phyloP scores from a whole-genome alignment of 2,113 vertebrate species.

The Hypomesus transpacificus region DNA sequence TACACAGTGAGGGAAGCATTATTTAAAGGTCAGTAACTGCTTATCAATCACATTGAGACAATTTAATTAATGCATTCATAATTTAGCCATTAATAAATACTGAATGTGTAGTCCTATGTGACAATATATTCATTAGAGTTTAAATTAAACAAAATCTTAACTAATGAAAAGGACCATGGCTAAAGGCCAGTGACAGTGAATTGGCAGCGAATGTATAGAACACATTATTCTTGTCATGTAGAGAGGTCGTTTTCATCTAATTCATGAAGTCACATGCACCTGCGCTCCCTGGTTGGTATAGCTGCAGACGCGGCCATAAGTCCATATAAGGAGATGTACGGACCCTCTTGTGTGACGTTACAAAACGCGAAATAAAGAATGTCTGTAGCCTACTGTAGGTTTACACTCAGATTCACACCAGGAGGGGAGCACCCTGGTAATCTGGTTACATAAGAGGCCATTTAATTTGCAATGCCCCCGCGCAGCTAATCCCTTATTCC shows the following conservation, averaged over 20 bases:
- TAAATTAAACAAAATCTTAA: too few relatives aligned
- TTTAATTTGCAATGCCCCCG: constrained; percentile 52
- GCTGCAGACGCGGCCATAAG: background rate
- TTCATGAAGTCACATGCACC: constrained; percentile 47
- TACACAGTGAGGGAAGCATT: background rate
- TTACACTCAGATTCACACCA: constrained; percentile 24
- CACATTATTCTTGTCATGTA: constrained; percentile 1
- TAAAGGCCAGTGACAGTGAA: background rate
- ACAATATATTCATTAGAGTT: background rate
- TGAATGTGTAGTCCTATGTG: background rate
- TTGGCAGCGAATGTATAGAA: background rate
- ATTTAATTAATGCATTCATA: background rate
- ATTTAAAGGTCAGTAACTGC: background rate
- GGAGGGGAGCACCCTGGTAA: constrained; percentile 44
- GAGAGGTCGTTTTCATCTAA: constrained; percentile 34
- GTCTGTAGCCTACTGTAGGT: constrained; percentile 6
- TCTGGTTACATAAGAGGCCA: constrained; percentile 62
- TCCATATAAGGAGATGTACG: constrained; percentile 58
- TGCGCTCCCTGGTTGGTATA: constrained; percentile 41
- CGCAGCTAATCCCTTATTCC: constrained; percentile 57
- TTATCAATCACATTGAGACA: background rate
- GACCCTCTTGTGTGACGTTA: constrained; percentile 35
- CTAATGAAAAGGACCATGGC: background rate
- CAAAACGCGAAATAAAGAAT: constrained; percentile 15
- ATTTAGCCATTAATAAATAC: background rate